Base-by-base conservation (phyloP, 2,888 invertebrate genomes). In the Eupithecia vulgata region DNA sequence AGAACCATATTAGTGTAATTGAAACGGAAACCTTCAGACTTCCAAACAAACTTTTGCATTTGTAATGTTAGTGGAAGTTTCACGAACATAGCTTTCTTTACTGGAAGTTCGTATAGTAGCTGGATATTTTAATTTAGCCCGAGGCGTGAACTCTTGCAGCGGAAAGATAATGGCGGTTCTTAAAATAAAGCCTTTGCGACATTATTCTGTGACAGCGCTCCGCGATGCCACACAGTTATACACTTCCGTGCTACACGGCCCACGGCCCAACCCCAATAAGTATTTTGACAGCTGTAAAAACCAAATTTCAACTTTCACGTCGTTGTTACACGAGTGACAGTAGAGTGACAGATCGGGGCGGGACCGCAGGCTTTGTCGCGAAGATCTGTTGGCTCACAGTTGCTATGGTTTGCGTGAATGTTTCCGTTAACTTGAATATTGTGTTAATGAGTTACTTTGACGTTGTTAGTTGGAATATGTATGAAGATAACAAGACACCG, bases 151-250 rank as follows among this genome's bases (percentile, higher is more conserved):
- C 84, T 86, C 84, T 82, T 86, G 86, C 87, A 83, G 83, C 81
- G 82, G 83, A 84, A 86, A 88, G 87, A 90, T 90, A 90, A 90
- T 89, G 85, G 87, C 85, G 84, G 87, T 86, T 89, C 89, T 90
- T 90, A 88, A 89, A 90, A 89, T 89, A 88, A 90, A 89, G 88
- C 87, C 87, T 88, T 89, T 89, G 87, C 87, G 86, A 85, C 88
- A 88, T 90, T 90, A 90, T 88, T 87, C 82, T 85, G 87, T 85
- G 87, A 85, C 82, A 75, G 21, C 34, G 72, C 72, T 70, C 37
- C 65, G 59, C 62, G 25, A 79, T 74, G 81, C 62, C 40, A 45
- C 35, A 68, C 65, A 65, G 65, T 40, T 65, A 25, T 35, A 40
- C 40, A 37, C 40, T 40, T 65, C 15, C 65, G 64, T 35, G 64